A percentile compares a stretch with the other conserved stretches of the same genome.
Evolutionary conservation across 2,888 invertebrate genomes (phyloP).

Genomic region (Polyploca ridens): DNA sequence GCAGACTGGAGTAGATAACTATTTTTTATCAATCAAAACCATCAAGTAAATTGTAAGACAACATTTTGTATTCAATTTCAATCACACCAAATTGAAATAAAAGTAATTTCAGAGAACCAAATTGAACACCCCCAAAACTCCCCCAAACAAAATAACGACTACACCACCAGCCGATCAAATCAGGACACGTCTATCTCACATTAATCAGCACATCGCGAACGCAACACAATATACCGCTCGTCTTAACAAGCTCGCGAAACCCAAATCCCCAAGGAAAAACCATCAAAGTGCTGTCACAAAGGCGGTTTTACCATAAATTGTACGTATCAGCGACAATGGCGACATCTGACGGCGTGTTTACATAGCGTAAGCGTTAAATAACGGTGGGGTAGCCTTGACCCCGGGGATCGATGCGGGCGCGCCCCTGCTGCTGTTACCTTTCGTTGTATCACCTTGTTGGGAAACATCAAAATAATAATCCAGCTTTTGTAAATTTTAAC

Average conservation of each 20-base stretch:
- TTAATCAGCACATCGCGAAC: slow-evolving; percentile 1
- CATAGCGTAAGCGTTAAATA: slow-evolving; percentile 6
- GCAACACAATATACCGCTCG: neutral
- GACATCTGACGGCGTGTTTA: slow-evolving; percentile 11
- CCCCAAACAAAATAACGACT: neutral
- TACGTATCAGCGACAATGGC: neutral
- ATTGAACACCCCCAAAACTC: neutral
- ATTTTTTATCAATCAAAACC: too few species aligned
- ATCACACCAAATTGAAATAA: too few species aligned
- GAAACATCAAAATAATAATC: too few species aligned
- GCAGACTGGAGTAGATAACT: too few species aligned
- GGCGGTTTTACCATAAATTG: slow-evolving; percentile 7
- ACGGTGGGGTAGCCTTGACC: slow-evolving; percentile 9
- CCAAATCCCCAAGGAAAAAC: neutral
- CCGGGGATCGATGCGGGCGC: slow-evolving; percentile 9
- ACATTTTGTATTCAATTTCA: too few species aligned
- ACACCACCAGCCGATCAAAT: neutral
- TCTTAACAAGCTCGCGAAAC: slow-evolving; percentile 5
- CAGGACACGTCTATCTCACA: neutral
- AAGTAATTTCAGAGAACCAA: too few species aligned
- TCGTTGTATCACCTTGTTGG: too few species aligned
- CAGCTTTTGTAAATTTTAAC: too few species aligned
- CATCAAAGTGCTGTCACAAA: slow-evolving; percentile 1
- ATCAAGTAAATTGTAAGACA: too few species aligned
- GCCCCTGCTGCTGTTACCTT: neutral